Conservation (phyloP, 2,113 vertebrate genomes). For the Strix uralensis region DNA sequence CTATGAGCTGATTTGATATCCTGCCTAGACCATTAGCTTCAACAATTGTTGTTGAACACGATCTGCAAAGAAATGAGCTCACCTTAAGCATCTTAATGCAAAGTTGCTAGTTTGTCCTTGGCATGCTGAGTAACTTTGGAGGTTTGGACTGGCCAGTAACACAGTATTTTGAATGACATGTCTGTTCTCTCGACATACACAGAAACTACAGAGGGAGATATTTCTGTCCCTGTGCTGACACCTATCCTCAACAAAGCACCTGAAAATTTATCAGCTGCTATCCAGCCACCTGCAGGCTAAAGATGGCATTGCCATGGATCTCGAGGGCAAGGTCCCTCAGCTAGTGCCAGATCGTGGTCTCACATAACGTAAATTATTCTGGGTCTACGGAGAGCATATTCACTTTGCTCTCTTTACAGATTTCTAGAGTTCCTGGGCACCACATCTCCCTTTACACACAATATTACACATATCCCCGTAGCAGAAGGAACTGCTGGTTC, state of each 20-base stretch:
- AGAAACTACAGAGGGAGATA: not conserved
- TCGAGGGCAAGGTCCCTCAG: not conserved
- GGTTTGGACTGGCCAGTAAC: not conserved
- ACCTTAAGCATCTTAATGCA: not conserved
- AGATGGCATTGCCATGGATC: not conserved
- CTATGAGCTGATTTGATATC: not conserved
- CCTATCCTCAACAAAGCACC: not conserved
- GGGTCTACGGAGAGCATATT: not conserved
- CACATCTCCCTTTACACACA: not conserved
- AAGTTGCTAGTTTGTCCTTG: not conserved
- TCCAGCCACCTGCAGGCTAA: not conserved
- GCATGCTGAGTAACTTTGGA: not conserved
- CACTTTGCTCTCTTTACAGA: not conserved
- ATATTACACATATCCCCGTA: not conserved
- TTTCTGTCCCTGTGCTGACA: not conserved
- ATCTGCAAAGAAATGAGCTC: not conserved
- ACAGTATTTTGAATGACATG: not conserved
- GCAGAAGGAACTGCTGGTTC: not conserved
- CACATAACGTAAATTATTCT: not conserved
- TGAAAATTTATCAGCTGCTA: not conserved
- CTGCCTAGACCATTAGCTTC: not conserved
- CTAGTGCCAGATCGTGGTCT: not conserved
- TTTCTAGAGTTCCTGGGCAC: not conserved
- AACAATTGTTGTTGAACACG: not conserved
- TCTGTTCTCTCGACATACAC: not conserved